These are phyloP conservation scores for Ceyx melanurus DNA, from an alignment of 2,113 vertebrate genomes.

Conservation along the genomic window DNA sequence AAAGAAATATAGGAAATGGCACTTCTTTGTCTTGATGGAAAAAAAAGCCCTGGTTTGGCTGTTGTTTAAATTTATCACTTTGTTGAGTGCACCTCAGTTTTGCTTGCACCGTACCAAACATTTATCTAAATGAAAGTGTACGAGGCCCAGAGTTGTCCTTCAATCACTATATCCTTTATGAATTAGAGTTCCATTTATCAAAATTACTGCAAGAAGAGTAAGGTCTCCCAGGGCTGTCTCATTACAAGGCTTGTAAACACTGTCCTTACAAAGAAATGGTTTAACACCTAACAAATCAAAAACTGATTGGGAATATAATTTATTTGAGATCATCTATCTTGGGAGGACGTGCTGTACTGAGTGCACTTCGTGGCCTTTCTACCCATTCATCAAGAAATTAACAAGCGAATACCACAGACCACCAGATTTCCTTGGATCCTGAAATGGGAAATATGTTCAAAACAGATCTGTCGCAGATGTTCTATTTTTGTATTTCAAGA, in stretches of 20 bases:
- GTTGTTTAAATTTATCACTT: slow-evolving; percentile 61
- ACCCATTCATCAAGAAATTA: slow-evolving; percentile 82
- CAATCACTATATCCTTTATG: slow-evolving; percentile 82
- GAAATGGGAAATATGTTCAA: slow-evolving; percentile 52
- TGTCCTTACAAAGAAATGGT: slow-evolving; percentile 82
- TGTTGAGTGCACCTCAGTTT: slow-evolving; percentile 63
- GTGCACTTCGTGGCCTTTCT: slow-evolving; percentile 73
- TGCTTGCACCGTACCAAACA: slow-evolving; percentile 66
- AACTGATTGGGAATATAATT: slow-evolving; percentile 78
- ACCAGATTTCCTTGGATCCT: slow-evolving; percentile 52
- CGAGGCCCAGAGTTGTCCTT: slow-evolving; percentile 74
- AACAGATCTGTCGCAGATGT: slow-evolving; percentile 53
- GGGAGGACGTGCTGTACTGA: slow-evolving; percentile 64
- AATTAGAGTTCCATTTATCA: slow-evolving; percentile 88
- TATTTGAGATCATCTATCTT: slow-evolving; percentile 77
- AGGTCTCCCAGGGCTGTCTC: slow-evolving; percentile 79
- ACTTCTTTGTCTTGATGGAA: slow-evolving; percentile 1
- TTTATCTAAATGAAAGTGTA: slow-evolving; percentile 84
- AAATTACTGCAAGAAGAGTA: slow-evolving; percentile 82
- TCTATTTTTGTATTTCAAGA: slow-evolving; percentile 51
- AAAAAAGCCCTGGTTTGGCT: slow-evolving; percentile 9
- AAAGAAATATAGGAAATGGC: slow-evolving; percentile 20
- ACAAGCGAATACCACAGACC: slow-evolving; percentile 70
- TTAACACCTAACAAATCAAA: slow-evolving; percentile 86
- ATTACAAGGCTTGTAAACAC: slow-evolving; percentile 84